Conservation (phyloP, 2,888 invertebrate genomes). For the Abrostola triplasia region DNA sequence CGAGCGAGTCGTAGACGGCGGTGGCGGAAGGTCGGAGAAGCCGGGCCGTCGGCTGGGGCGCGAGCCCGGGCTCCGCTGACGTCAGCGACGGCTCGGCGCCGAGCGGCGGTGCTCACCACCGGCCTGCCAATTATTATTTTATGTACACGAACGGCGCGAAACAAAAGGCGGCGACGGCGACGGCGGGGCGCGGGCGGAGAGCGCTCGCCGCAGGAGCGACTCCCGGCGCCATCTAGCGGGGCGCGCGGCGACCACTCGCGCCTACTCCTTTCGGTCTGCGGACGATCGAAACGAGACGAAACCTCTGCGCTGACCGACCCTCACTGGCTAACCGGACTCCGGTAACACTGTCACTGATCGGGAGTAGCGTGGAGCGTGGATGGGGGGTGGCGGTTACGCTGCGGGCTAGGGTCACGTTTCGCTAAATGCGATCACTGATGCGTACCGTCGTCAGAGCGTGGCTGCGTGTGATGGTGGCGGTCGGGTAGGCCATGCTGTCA, state of each 20-base stretch:
- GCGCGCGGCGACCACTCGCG: slow-evolving; percentile 84
- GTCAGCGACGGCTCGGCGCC: slow-evolving; percentile 86
- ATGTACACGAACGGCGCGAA: slow-evolving; percentile 84
- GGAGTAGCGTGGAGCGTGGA: slow-evolving; percentile 59
- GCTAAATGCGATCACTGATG: slow-evolving; percentile 61
- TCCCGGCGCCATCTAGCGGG: slow-evolving; percentile 85
- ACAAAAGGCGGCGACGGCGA: slow-evolving; percentile 82
- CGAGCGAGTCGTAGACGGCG: slow-evolving; percentile 79
- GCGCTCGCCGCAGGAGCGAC: slow-evolving; percentile 87
- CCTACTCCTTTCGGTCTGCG: slow-evolving; percentile 84
- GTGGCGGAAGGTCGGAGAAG: slow-evolving; percentile 86
- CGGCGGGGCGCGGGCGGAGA: slow-evolving; percentile 84
- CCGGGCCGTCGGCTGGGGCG: slow-evolving; percentile 76
- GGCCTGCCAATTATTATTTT: slow-evolving; percentile 86
- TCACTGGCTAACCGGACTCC: slow-evolving; percentile 68
- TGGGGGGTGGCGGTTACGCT: slow-evolving; percentile 53
- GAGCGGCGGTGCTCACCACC: slow-evolving; percentile 80
- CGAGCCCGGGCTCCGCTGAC: slow-evolving; percentile 85
- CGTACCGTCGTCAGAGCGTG: slow-evolving; percentile 89
- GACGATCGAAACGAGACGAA: slow-evolving; percentile 86
- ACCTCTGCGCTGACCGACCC: slow-evolving; percentile 75
- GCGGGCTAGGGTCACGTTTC: slow-evolving; percentile 48
- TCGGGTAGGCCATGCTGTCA: slow-evolving; percentile 88
- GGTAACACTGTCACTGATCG: slow-evolving; percentile 81
- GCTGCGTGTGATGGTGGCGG: slow-evolving; percentile 88